These are phyloP conservation scores for Asbolus verrucosus DNA, from an alignment of 1,140 invertebrate genomes.

Conservation along the genomic window DNA sequence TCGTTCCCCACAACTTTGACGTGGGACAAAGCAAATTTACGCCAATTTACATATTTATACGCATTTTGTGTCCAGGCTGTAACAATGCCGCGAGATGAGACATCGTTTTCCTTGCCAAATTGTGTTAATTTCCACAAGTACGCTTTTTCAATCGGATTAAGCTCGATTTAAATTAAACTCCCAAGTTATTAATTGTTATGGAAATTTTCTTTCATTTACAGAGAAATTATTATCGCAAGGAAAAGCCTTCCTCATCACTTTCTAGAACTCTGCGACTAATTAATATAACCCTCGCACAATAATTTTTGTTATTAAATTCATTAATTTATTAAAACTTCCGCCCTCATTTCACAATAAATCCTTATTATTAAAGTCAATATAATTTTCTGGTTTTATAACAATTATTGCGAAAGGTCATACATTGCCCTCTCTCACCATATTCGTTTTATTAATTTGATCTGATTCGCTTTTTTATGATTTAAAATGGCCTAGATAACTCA, in stretches of 20 bases:
- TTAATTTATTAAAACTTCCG: conserved; percentile 1
- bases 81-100: conserved; percentile 43
- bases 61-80: conserved; percentile 48
- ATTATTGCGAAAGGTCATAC: too few relatives aligned
- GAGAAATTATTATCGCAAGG: neutral
- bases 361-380: too few relatives aligned
- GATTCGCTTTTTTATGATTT: too few relatives aligned
- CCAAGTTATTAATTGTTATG: conserved; percentile 42
- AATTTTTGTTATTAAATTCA: conserved; percentile 6
- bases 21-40: conserved; percentile 51
- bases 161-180: conserved; percentile 49
- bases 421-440: too few relatives aligned
- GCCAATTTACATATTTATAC: conserved; percentile 56
- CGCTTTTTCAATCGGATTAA: conserved; percentile 53
- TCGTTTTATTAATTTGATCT: too few relatives aligned
- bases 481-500: too few relatives aligned
- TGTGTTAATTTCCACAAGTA: conserved; percentile 46
- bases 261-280: neutral
- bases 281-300: conserved; percentile 1
- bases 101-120: conserved; percentile 36
- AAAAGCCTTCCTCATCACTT: neutral
- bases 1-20: conserved; percentile 43
- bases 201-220: conserved; percentile 19
- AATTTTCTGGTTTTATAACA: too few relatives aligned
- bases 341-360: neutral